Base-by-base conservation (phyloP, 2,888 invertebrate species). In the Melikaiella ostensackeni region DNA sequence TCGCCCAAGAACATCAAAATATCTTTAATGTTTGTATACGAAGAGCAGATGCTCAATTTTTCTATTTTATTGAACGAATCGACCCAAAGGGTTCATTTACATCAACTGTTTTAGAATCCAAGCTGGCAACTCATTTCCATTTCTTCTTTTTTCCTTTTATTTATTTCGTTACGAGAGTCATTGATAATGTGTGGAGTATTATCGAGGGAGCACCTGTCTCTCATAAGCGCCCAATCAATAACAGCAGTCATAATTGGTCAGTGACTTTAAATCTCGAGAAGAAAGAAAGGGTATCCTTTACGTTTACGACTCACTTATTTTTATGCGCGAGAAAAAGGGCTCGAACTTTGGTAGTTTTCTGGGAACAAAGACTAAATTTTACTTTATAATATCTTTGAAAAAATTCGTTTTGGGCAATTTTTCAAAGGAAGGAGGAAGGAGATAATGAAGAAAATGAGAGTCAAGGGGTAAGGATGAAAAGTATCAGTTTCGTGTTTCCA, bases 401-500 rank as follows among this genome's bases (percentile, higher is more conserved):
- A 46, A 27, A 46, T 27, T 46, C 42, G 13, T 42, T 42, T 64
- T 42, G 24, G 13, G 30, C 27, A 27, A 33, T 30, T 50, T 66
- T 55, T 30, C 30, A 19, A 27, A 16, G 24, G 24, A 46, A 8
- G 46, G 13, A 24, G 64, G 42, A 30, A 24, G 27, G n/a, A 30
- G 70, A 55, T 55, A 55, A 70, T 70, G 33, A 70, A 50, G 70
- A 50, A 70, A 70, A 70, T 70, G 30, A 70, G 50, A 55, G 70
- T 70, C 70, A 63, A 38, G 63, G 63, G n/a, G n/a, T 9, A 30
- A 50, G 50, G 70, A 70, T 70, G 70, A 70, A 70, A 70, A 70
- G 50, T 50, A 70, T 70, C 50, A 50, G 27, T 70, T 70, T 70
- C 70, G 50, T 70, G 70, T 70, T 70, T 70, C 33, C 70, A 70